Conservation (phyloP, 1,140 invertebrate species). For the Polypedilum pembai region DNA sequence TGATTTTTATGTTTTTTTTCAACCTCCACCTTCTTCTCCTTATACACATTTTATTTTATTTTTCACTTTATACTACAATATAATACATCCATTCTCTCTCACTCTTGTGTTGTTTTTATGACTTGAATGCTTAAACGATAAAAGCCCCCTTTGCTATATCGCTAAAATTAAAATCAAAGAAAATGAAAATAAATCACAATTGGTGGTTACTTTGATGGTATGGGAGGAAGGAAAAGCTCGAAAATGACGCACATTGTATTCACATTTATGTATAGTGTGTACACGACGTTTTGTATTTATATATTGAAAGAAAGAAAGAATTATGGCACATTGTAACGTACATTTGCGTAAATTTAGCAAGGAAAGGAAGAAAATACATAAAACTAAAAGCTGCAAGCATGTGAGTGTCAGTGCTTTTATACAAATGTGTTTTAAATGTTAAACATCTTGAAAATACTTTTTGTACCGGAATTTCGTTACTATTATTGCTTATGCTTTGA, state of each 20-base stretch:
- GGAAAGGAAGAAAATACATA: not conserved
- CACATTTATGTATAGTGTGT: too few species aligned
- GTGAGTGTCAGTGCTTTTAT: not conserved
- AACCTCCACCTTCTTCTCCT: too few species aligned
- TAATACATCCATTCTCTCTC: not conserved
- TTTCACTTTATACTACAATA: too few species aligned
- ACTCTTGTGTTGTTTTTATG: not conserved
- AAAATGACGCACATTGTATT: too few species aligned
- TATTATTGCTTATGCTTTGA: not conserved
- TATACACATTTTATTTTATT: too few species aligned
- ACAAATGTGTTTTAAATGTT: not conserved
- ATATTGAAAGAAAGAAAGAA: not conserved
- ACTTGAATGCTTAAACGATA: not conserved
- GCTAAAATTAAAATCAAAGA: constrained; percentile 25
- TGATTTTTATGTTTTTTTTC: too few species aligned
- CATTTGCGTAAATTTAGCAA: not conserved
- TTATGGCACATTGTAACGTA: not conserved
- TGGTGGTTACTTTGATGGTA: constrained; percentile 8
- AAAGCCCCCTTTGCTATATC: not conserved
- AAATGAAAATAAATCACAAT: constrained; percentile 27
- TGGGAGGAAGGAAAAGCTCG: not conserved
- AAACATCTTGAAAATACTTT: constrained; percentile 1
- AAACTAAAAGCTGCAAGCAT: not conserved
- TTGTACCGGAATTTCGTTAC: not conserved
- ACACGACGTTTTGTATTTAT: too few species aligned